Base-by-base conservation (phyloP, 1,140 invertebrate species). In the Drosophila rufa region DNA sequence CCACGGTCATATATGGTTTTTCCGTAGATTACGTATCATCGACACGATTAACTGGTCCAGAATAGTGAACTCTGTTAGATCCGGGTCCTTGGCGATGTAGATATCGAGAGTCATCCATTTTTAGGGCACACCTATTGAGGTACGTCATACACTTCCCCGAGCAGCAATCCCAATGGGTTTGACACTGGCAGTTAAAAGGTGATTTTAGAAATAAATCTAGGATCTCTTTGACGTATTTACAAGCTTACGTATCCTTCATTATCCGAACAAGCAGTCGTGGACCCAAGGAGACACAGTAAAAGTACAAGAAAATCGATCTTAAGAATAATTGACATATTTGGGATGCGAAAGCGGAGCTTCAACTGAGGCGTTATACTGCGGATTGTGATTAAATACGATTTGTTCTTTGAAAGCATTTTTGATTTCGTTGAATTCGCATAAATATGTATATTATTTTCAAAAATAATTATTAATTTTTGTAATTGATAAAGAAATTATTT, bases 111-210 rank as follows among this genome's bases (percentile, higher is more conserved):
- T 53, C n/a, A 15, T 36, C 48, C 2, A 48, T 27, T 15, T 30
- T 48, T 12, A 1, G 12, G 11, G 82, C 61, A 59, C 90, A 75
- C 17, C 60, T 22, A 53, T 71, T 71, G 66, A 75, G 2, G 27
- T 89, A 92, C 3, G 79, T 92, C 60, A 91, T 56, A 47, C 91
- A 92, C n/a, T 75, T 92, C 12, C 76, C 30, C 0, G 91, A 91
- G 33, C 91, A 92, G 51, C 92, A 92, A 8, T 92, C 83, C 51
- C 19, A 50, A 58, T 92, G 83, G 14, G 46, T 68, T 66, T 91
- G 78, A 42, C 92, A 92, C 90, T 92, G 14, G 2, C 64, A 42
- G 42, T 7, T 6, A 25, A 38, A 36, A 7, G 0, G 3, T 14
- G 3, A 17, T 19, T 33, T 6, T 4, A 45, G 12, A 38, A 5